Conservation (phyloP, 2,113 vertebrate species). For the Pampusana beccarii region DNA sequence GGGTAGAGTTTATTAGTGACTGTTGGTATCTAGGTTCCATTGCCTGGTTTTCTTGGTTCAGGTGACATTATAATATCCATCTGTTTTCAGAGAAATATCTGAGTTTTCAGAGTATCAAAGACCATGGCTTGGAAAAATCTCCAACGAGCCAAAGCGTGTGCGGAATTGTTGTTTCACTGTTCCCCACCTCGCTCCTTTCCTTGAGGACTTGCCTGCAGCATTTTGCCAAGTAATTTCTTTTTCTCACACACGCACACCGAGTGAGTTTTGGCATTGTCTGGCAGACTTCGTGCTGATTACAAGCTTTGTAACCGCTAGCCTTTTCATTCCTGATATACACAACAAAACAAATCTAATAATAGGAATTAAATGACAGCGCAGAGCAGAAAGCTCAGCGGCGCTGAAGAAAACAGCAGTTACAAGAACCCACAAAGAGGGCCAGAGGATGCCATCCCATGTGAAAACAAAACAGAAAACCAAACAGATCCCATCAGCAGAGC, state of each 20-base stretch:
- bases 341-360: constrained; percentile 77
- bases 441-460: constrained; percentile 63
- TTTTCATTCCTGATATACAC: constrained; percentile 77
- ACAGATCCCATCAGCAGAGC: background rate
- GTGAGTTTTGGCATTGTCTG: constrained; percentile 66
- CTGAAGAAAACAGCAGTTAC: constrained; percentile 68
- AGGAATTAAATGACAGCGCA: constrained; percentile 73
- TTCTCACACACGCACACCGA: background rate
- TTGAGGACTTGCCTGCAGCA: background rate
- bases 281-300: constrained; percentile 71
- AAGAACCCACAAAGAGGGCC: constrained; percentile 67
- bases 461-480: constrained; percentile 55
- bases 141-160: background rate
- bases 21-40: constrained; percentile 28
- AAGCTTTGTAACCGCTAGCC: constrained; percentile 70
- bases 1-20: background rate
- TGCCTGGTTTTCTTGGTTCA: background rate
- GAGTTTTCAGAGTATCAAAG: background rate
- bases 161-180: background rate
- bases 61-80: background rate
- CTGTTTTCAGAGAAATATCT: constrained; percentile 21
- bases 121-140: constrained; percentile 49
- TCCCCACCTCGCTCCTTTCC: background rate
- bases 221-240: constrained; percentile 52
- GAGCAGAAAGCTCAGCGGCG: constrained; percentile 62